These are phyloP conservation scores for Molothrus aeneus DNA, from an alignment of 2,797 vertebrate species.

Conservation along the genomic window DNA sequence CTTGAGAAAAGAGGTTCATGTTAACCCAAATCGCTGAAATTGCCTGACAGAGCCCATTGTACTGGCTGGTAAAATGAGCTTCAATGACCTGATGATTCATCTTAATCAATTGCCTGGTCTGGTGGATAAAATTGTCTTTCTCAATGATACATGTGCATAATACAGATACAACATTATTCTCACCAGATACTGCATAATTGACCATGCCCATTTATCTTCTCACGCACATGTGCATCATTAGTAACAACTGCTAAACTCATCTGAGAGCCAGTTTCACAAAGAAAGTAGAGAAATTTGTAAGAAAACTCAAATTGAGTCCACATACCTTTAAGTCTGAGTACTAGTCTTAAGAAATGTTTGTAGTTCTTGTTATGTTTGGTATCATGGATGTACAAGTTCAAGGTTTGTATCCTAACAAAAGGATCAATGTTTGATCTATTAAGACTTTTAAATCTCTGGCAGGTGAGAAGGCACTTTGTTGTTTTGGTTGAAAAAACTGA, in stretches of 20 bases:
- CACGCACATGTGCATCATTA: neutral
- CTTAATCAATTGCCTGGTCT: constrained; percentile 10
- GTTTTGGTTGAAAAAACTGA: neutral
- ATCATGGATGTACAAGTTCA: neutral
- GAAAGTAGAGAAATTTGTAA: neutral
- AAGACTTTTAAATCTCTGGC: neutral
- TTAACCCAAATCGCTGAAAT: neutral
- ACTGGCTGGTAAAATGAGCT: neutral
- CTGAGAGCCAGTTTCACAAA: neutral
- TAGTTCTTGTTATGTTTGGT: neutral
- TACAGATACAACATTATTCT: neutral
- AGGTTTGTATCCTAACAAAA: neutral
- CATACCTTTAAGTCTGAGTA: neutral
- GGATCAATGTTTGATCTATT: neutral
- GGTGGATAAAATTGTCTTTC: neutral
- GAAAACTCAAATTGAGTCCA: neutral
- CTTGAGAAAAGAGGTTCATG: neutral
- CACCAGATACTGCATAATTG: constrained; percentile 37
- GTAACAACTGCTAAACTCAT: neutral
- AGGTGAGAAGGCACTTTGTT: neutral
- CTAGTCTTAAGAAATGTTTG: neutral
- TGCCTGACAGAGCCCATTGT: neutral
- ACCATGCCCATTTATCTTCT: constrained; percentile 21
- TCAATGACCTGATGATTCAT: neutral
- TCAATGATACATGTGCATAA: constrained; percentile 24